Evolutionary conservation across 2,113 vertebrate species (phyloP).

Genomic region (Oryzias woworae): DNA sequence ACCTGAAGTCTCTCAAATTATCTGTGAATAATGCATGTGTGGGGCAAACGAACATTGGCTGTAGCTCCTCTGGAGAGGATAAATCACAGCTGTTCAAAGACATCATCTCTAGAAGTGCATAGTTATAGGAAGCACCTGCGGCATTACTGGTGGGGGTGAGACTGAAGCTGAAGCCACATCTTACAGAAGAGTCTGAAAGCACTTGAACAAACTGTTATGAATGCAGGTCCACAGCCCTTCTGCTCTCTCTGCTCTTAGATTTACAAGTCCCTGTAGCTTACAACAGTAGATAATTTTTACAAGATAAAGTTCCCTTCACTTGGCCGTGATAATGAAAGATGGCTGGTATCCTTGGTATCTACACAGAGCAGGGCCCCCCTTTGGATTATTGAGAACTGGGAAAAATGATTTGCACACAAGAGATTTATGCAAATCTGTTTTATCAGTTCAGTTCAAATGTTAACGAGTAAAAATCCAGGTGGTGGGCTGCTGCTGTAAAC

Average conservation of each 20-base stretch:
- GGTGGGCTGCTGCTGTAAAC: neutral
- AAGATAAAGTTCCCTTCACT: neutral
- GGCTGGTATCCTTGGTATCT: constrained; percentile 8
- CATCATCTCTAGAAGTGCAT: constrained; percentile 16
- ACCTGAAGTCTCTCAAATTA: constrained; percentile 27
- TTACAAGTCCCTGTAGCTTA: constrained; percentile 10
- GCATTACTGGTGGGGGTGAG: constrained; percentile 23
- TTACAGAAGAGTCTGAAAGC: constrained; percentile 22
- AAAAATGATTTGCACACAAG: constrained; percentile 3
- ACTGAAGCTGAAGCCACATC: constrained; percentile 14
- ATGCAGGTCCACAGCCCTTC: neutral
- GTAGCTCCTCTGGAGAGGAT: constrained; percentile 30
- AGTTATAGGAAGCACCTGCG: constrained; percentile 27
- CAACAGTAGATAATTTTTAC: constrained; percentile 4
- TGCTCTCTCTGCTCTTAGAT: constrained; percentile 13
- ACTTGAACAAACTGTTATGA: constrained; percentile 22
- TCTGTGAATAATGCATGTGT: constrained; percentile 46
- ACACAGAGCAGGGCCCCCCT: constrained; percentile 5
- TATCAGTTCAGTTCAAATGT: constrained; percentile 9
- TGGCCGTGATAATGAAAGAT: constrained; percentile 15
- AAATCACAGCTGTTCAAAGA: constrained; percentile 39
- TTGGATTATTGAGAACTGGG: neutral
- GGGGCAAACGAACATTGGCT: constrained; percentile 16
- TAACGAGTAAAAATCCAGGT: constrained; percentile 7
- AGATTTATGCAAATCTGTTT: constrained; percentile 6